Conservation (phyloP, 2,888 invertebrate species). For the Cataglyphis altisquamis region DNA sequence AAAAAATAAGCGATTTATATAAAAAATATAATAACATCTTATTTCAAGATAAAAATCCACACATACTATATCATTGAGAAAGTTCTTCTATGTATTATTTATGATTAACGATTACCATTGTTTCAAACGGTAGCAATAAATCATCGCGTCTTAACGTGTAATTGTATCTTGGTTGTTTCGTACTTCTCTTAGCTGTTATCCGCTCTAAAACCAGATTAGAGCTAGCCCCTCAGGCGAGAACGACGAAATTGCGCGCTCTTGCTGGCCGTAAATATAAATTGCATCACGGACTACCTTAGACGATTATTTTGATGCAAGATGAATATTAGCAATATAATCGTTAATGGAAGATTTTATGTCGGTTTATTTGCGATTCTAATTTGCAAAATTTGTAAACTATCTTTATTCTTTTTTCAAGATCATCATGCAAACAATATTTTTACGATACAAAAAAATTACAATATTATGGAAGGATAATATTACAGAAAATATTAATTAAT, state of each 20-base stretch:
- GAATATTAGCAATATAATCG: constrained; percentile 5
- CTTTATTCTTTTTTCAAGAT: background rate
- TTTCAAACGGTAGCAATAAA: constrained; percentile 40
- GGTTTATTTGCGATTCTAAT: background rate
- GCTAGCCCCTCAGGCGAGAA: constrained; percentile 40
- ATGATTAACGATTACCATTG: constrained; percentile 21
- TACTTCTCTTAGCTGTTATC: constrained; percentile 36
- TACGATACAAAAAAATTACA: background rate
- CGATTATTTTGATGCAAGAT: constrained; percentile 2
- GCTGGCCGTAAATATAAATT: constrained; percentile 24
- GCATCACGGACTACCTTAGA: constrained; percentile 7
- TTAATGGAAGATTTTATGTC: background rate
- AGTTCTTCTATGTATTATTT: constrained; percentile 32
- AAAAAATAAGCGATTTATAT: background rate
- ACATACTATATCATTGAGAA: constrained; percentile 3
- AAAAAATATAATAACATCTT: background rate
- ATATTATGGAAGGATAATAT: background rate
- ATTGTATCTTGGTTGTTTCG: constrained; percentile 38
- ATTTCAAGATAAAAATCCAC: background rate
- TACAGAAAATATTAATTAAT: background rate
- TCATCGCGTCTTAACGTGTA: constrained; percentile 50
- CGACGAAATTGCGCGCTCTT: constrained; percentile 41
- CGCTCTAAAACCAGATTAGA: constrained; percentile 43
- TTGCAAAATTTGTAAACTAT: background rate
- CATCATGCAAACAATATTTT: background rate